Percentiles rank a stretch among this genome's conserved stretches.
Evolutionary conservation across 2,888 invertebrate genomes (phyloP).

Genomic region (Nemapogon koenigi): DNA sequence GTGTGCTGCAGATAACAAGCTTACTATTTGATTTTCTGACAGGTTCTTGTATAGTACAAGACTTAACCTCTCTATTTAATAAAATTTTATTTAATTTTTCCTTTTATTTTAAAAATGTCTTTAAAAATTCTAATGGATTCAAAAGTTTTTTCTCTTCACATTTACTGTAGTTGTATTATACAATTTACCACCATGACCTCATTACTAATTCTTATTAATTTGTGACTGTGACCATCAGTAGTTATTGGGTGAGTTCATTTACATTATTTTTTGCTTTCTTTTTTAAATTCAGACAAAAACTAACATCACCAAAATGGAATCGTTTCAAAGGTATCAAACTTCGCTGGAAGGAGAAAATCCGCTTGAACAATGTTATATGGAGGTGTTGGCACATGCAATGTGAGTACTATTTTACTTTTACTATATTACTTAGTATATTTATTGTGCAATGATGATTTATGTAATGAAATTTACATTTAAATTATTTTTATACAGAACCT

Average conservation of each 20-base stretch:
- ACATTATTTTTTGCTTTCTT: constrained; percentile 21
- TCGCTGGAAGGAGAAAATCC: constrained; percentile 98
- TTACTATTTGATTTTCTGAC: constrained; percentile 34
- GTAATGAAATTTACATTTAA: too few species aligned
- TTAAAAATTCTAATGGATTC: neutral
- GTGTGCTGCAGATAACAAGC: constrained; percentile 41
- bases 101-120: constrained; percentile 1
- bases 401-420: constrained; percentile 54
- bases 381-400: constrained; percentile 99
- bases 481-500: too few species aligned
- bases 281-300: constrained; percentile 83
- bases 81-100: neutral
- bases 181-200: neutral
- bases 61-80: constrained; percentile 27
- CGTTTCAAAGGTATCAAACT: constrained; percentile 97
- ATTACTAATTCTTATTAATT: constrained; percentile 25
- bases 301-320: constrained; percentile 99
- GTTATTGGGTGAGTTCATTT: constrained; percentile 30
- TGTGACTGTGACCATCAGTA: constrained; percentile 32
- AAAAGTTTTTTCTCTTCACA: neutral
- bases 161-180: neutral
- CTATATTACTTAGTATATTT: too few species aligned
- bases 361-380: constrained; percentile 99
- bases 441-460: too few species aligned
- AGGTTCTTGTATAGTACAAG: constrained; percentile 30